phyloP scores from a whole-genome alignment of 2,797 vertebrate species.

The Diplodus sargus region DNA sequence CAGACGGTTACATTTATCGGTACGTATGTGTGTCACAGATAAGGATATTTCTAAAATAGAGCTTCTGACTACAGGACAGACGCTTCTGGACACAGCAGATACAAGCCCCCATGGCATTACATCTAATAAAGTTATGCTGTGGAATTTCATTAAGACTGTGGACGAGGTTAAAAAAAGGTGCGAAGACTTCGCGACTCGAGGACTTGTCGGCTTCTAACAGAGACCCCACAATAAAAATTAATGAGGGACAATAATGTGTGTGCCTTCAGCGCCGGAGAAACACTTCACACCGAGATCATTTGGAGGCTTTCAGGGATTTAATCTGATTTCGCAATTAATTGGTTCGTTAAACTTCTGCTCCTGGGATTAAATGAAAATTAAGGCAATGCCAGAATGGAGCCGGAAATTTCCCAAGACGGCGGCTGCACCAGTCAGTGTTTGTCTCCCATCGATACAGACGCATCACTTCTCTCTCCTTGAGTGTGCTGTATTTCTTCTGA shows the following conservation, averaged over 20 bases:
- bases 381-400: constrained; percentile 56
- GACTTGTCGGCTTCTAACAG: constrained; percentile 58
- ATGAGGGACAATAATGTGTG: constrained; percentile 53
- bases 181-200: constrained; percentile 26
- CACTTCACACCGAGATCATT: constrained; percentile 71
- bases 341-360: constrained; percentile 75
- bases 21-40: constrained; percentile 41
- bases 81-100: constrained; percentile 1
- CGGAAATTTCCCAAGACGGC: constrained; percentile 71
- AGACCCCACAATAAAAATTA: constrained; percentile 51
- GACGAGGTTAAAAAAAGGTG: constrained; percentile 15
- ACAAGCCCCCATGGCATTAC: constrained; percentile 2
- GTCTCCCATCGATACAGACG: constrained; percentile 54
- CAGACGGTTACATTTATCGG: constrained; percentile 49
- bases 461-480: constrained; percentile 43
- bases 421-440: constrained; percentile 49
- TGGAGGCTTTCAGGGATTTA: constrained; percentile 72
- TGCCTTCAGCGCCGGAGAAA: constrained; percentile 54
- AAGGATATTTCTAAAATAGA: constrained; percentile 51
- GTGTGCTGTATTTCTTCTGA: constrained; percentile 30
- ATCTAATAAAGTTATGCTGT: constrained; percentile 30
- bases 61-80: constrained; percentile 34
- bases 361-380: constrained; percentile 76
- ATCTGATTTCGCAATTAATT: constrained; percentile 81
- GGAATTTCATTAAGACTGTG: constrained; percentile 27